Evolutionary conservation across 2,113 vertebrate genomes (phyloP).

Genomic region (Bolborhynchus lineola): DNA sequence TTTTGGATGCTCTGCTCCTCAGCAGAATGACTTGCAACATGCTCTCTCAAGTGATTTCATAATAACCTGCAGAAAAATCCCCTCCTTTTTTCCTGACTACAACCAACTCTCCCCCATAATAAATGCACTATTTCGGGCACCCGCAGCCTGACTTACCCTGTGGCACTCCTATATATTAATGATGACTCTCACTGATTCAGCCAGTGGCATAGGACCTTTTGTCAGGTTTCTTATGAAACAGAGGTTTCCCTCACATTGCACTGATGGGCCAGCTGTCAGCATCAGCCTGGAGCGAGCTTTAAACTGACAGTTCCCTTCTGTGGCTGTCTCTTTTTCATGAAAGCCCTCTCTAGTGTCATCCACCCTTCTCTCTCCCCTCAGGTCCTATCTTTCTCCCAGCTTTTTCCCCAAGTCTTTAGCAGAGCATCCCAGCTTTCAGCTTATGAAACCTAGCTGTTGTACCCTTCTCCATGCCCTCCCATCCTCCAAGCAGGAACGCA

Average conservation of each 20-base stretch:
- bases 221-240: neutral
- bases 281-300: neutral
- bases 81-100: neutral
- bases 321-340: neutral
- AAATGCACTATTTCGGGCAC: neutral
- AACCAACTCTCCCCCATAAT: neutral
- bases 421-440: neutral
- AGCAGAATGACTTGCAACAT: slow-evolving; percentile 8
- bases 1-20: neutral
- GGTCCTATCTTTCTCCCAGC: neutral
- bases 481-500: neutral
- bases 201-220: neutral
- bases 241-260: neutral
- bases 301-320: neutral
- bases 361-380: neutral
- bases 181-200: neutral
- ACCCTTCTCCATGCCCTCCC: neutral
- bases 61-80: neutral
- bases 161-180: neutral
- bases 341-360: neutral
- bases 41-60: neutral
- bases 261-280: neutral
- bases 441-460: neutral
- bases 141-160: neutral
- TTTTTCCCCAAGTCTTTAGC: neutral